A percentile compares a stretch with the other conserved stretches of the same genome.
Conservation (phyloP, 2,113 vertebrate species). For the Excalfactoria chinensis region DNA sequence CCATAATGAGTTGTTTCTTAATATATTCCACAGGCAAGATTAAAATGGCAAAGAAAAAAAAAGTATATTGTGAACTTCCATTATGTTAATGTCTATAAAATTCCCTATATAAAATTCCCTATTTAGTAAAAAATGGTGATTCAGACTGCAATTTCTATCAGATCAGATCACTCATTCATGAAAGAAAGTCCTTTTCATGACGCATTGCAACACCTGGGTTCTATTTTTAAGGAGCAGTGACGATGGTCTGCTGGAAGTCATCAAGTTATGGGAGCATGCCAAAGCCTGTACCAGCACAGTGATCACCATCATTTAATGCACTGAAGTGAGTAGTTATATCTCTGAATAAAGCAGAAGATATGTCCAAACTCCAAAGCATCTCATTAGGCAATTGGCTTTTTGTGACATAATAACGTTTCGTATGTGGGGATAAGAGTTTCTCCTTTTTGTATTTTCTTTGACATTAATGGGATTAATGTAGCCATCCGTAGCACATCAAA, state of each 20-base stretch:
- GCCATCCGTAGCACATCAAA: not conserved
- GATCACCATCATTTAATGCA: not conserved
- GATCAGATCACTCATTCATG: not conserved
- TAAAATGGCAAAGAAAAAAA: not conserved
- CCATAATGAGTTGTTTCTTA: not conserved
- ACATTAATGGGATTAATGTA: not conserved
- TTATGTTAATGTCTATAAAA: too few species aligned
- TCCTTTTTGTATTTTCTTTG: not conserved
- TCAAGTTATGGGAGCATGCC: accelerated
- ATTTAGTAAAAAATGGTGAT: not conserved
- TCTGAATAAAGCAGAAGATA: not conserved
- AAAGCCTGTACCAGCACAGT: not conserved
- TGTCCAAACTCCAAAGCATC: not conserved
- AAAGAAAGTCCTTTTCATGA: not conserved
- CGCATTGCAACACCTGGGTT: not conserved
- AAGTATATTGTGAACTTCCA: not conserved
- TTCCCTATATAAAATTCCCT: not conserved
- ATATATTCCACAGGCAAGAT: not conserved
- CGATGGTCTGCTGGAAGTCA: not conserved
- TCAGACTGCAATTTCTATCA: not conserved
- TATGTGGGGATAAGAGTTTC: not conserved
- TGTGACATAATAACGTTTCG: not conserved
- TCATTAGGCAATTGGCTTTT: not conserved
- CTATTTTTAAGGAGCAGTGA: not conserved
- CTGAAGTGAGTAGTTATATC: not conserved